Evolutionary conservation across 2,888 invertebrate genomes (phyloP), one percentile per base, ranked within the genome.

Genomic region (Tiliacea citrago): DNA sequence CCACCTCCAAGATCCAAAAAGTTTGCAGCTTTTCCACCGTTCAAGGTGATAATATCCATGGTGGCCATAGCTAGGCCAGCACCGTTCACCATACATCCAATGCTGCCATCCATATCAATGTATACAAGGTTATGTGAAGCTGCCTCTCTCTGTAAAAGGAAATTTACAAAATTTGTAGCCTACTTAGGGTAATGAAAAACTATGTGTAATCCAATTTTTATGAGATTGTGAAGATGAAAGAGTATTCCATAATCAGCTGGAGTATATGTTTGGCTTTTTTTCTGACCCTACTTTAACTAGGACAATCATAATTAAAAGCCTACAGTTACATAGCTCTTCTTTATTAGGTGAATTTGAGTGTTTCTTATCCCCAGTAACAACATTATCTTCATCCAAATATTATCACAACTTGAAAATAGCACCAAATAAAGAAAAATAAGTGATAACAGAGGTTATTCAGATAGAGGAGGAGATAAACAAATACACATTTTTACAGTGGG

Each of bases 11-110:
- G 98, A 93, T 99, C 99, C 67, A 99, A 97, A 95, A 99, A 99
- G 95, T 99, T 99, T 0, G 99, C 99, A 13, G 99, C 99, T 86
- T 97, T 97, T 21, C 99, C 99, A 29, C 99, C 99, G 94, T 99
- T 98, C 57, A 99, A 95, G 92, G 99, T 99, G 81, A 99, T 99
- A 57, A 99, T 99, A 92, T 99, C 99, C 99, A 99, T 99, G 12
- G 99, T 99, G 5, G 99, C 99, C 99, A 99, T 99, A 7, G 99
- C 99, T 70, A 99, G 96, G 1, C 99, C 99, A 85, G 99, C 99
- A 35, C 99, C 99, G 96, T 99, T 99, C 0, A 99, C 99, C 97
- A 97, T 96, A 79, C 97, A 99, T 71, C 99, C 99, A 92, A 99
- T 99, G 93, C 99, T 99, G 75, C 99, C 99, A 92, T 99, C 98